phyloP scores from a whole-genome alignment of 1,140 invertebrate species.

The Colletes latitarsis region DNA sequence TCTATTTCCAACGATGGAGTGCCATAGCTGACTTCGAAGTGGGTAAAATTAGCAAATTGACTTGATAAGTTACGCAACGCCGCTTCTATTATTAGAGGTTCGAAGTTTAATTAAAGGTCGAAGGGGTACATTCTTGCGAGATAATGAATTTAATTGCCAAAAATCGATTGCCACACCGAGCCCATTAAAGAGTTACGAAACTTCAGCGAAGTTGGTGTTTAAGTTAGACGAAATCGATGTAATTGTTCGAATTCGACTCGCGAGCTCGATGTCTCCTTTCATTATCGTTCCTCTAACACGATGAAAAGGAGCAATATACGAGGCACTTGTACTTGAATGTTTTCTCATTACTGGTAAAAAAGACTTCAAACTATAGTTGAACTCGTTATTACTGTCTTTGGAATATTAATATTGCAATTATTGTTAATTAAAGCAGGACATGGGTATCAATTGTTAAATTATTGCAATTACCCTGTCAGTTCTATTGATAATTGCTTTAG shows the following conservation, averaged over 20 bases:
- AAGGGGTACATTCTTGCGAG: neutral
- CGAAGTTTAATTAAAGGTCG: conserved; percentile 24
- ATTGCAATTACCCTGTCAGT: too few relatives aligned
- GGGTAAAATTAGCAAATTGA: conserved; percentile 24
- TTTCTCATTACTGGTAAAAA: too few relatives aligned
- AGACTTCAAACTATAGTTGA: too few relatives aligned
- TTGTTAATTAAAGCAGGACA: too few relatives aligned
- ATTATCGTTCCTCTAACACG: too few relatives aligned
- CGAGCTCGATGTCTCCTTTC: too few relatives aligned
- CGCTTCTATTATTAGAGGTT: conserved; percentile 22
- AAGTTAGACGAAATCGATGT: neutral
- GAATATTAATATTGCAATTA: too few relatives aligned
- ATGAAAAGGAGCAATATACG: too few relatives aligned
- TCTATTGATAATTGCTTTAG: too few relatives aligned
- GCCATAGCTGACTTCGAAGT: neutral
- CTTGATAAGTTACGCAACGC: conserved; percentile 17
- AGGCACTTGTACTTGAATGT: too few relatives aligned
- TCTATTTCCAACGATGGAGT: conserved; percentile 5
- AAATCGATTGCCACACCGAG: neutral
- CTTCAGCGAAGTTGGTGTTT: neutral
- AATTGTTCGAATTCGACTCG: neutral
- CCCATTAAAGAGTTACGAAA: conserved; percentile 18
- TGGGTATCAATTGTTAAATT: too few relatives aligned
- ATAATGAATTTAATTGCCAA: conserved; percentile 8
- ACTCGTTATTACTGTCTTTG: too few relatives aligned